phyloP scores from a whole-genome alignment of 2,797 vertebrate species.

The Xerus rutilus region DNA sequence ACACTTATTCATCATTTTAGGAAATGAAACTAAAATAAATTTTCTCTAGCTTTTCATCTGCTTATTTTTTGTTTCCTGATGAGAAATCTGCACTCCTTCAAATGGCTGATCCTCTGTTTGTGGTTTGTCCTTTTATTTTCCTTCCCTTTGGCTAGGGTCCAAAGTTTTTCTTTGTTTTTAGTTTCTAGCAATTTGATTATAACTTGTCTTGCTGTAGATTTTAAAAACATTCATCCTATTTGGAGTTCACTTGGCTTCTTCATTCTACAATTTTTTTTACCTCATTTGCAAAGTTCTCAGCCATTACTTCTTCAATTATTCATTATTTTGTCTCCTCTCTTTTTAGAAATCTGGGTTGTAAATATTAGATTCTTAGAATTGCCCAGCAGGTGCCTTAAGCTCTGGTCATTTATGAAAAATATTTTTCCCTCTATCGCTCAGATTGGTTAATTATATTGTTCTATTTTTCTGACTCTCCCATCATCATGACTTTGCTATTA shows the following conservation, averaged over 20 bases:
- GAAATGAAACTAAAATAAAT: neutral
- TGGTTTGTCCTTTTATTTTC: neutral
- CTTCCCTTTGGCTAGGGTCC: too few species aligned
- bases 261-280: neutral
- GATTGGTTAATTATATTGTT: neutral
- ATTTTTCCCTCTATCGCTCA: neutral
- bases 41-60: neutral
- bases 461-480: neutral
- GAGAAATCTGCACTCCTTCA: neutral
- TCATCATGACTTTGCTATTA: neutral
- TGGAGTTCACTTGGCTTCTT: neutral
- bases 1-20: neutral
- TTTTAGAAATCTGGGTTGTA: neutral
- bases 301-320: neutral
- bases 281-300: neutral
- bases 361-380: neutral
- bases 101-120: neutral
- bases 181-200: neutral
- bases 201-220: neutral
- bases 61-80: neutral
- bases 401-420: neutral
- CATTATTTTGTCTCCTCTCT: neutral
- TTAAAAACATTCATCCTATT: neutral
- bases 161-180: too few species aligned
- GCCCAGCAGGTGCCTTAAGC: neutral